Evolutionary conservation across 2,888 invertebrate genomes (phyloP).

Genomic region (Drosophila pseudotakahashii): DNA sequence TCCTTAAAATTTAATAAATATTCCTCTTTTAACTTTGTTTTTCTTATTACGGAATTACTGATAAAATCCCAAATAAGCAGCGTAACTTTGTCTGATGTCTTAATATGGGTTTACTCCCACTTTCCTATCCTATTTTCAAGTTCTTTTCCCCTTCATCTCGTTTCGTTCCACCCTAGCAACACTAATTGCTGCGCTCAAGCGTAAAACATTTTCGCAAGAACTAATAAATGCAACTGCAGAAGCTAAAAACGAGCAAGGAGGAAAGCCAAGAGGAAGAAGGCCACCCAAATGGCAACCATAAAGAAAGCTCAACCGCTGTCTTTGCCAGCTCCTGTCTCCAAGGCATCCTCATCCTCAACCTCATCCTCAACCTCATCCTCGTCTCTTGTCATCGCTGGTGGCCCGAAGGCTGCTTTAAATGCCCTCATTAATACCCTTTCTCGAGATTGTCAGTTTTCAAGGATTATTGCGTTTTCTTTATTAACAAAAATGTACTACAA

Average conservation of each 20-base stretch:
- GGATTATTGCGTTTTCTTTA: neutral
- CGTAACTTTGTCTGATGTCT: neutral
- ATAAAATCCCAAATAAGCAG: neutral
- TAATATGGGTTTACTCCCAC: neutral
- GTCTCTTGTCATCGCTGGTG: slow-evolving; percentile 28
- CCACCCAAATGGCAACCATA: slow-evolving; percentile 37
- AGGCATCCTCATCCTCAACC: slow-evolving; percentile 18
- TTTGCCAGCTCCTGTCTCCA: slow-evolving; percentile 31
- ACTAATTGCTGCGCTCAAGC: slow-evolving; percentile 54
- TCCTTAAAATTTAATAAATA: too few relatives aligned
- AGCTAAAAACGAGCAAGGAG: slow-evolving; percentile 5
- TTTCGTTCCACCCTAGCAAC: slow-evolving; percentile 4
- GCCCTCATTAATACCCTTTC: slow-evolving; percentile 44
- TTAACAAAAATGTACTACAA: too few relatives aligned
- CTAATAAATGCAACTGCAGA: slow-evolving; percentile 52
- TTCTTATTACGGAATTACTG: neutral
- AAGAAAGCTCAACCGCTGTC: slow-evolving; percentile 33
- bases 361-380: slow-evolving; percentile 2
- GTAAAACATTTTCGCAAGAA: slow-evolving; percentile 50
- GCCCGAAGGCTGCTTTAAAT: slow-evolving; percentile 45
- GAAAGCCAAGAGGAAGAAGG: neutral
- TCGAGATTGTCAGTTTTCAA: neutral
- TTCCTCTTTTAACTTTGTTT: too few relatives aligned
- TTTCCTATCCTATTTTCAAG: neutral
- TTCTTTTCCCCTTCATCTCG: neutral